phyloP scores from a whole-genome alignment of 2,113 vertebrate genomes.

The Epinephelus lanceolatus region DNA sequence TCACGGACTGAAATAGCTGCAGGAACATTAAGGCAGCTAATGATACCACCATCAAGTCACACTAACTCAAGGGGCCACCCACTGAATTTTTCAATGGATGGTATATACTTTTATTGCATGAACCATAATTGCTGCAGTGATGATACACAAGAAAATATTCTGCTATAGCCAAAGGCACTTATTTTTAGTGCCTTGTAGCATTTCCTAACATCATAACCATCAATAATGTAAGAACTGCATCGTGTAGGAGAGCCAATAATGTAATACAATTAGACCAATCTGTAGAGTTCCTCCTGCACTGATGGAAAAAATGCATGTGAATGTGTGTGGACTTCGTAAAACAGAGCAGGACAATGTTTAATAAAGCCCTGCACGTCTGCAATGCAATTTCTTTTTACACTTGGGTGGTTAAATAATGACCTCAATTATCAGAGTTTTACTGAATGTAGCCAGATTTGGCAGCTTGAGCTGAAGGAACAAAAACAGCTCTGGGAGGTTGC shows the following conservation, averaged over 20 bases:
- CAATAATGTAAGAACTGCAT: conserved; percentile 40
- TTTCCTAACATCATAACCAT: conserved; percentile 38
- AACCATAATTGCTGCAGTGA: conserved; percentile 22
- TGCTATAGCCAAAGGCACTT: conserved; percentile 4
- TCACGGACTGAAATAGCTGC: neutral
- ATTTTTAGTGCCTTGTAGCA: conserved; percentile 28
- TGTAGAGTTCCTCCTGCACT: neutral
- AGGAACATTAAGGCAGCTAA: conserved; percentile 14
- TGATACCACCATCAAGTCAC: neutral
- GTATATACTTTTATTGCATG: conserved; percentile 33
- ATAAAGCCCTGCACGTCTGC: conserved; percentile 1
- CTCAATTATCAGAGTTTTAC: neutral
- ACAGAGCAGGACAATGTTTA: neutral
- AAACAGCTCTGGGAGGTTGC: neutral
- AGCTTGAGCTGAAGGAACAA: neutral
- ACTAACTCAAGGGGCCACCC: conserved; percentile 10
- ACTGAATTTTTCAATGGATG: neutral
- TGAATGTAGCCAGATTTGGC: neutral
- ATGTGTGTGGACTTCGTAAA: neutral
- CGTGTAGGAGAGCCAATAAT: conserved; percentile 24
- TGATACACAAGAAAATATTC: conserved; percentile 16
- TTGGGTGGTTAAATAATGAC: conserved; percentile 3
- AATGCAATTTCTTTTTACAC: neutral
- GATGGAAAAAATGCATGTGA: neutral
- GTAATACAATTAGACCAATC: conserved; percentile 18